A percentile compares a stretch with the other conserved stretches of the same genome.
These are phyloP conservation scores for Athalia circularis DNA, from an alignment of 2,888 invertebrate genomes.

Conservation along the genomic window DNA sequence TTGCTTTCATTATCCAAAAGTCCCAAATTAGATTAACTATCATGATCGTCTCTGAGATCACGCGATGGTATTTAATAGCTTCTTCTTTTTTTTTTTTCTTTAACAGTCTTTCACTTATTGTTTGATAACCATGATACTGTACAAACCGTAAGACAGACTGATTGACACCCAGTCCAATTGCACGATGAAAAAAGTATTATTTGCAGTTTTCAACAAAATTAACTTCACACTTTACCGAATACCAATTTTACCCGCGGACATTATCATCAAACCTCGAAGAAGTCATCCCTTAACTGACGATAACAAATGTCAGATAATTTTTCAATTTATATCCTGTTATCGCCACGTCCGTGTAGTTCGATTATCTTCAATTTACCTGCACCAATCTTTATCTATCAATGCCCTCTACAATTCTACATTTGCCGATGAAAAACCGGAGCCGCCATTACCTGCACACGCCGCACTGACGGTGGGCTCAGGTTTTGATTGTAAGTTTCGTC, in stretches of 20 bases:
- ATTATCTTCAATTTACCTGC: slow-evolving; percentile 16
- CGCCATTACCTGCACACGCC: neutral
- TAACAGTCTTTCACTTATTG: too few species aligned
- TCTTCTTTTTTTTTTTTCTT: too few species aligned
- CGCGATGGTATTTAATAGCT: too few species aligned
- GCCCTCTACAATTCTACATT: slow-evolving; percentile 12
- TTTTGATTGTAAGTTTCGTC: slow-evolving; percentile 12
- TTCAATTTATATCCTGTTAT: slow-evolving; percentile 35
- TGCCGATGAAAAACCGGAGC: slow-evolving; percentile 18
- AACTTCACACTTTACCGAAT: neutral
- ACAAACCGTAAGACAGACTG: too few species aligned
- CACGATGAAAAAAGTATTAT: too few species aligned
- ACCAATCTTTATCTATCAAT: slow-evolving; percentile 23
- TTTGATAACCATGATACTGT: too few species aligned
- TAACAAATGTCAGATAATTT: slow-evolving; percentile 44
- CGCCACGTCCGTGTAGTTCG: slow-evolving; percentile 21
- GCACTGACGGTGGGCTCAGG: neutral
- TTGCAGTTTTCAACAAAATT: too few species aligned
- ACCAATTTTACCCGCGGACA: slow-evolving; percentile 3
- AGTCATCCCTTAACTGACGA: slow-evolving; percentile 14
- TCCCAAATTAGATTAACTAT: neutral
- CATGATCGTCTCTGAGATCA: neutral
- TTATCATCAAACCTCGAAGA: slow-evolving; percentile 13
- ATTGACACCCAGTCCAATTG: too few species aligned
- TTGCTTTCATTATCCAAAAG: neutral